phyloP scores from a whole-genome alignment of 2,797 vertebrate species.

The Echeneis naucrates region DNA sequence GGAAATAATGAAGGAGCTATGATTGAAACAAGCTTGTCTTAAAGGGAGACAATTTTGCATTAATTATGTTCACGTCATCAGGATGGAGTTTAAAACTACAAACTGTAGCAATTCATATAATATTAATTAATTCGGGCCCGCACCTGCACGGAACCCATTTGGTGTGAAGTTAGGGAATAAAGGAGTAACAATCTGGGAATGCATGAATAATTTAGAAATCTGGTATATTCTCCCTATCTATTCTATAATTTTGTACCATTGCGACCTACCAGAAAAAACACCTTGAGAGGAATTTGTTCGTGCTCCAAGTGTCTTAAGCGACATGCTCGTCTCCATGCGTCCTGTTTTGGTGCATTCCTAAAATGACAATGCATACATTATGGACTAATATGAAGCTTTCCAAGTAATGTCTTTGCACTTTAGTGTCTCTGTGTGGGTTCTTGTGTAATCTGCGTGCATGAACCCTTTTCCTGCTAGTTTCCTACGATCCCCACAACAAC shows the following conservation, averaged over 20 bases:
- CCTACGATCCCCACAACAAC: neutral
- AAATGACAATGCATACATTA: neutral
- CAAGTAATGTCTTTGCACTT: neutral
- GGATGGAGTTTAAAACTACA: constrained; percentile 18
- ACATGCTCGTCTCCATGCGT: too few species aligned
- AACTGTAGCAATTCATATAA: neutral
- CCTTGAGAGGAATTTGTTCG: too few species aligned
- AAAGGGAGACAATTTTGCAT: neutral
- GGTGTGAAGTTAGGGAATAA: neutral
- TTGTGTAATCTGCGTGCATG: neutral
- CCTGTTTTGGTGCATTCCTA: too few species aligned
- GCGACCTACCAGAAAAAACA: neutral
- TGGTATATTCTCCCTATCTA: neutral
- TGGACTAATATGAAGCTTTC: neutral
- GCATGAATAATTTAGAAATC: neutral
- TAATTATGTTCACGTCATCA: constrained; percentile 7
- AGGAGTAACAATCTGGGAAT: neutral
- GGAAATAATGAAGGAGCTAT: constrained; percentile 4
- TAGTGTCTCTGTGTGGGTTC: neutral
- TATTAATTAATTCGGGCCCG: too few species aligned
- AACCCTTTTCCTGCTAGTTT: neutral
- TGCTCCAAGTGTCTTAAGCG: too few species aligned
- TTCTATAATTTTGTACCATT: neutral
- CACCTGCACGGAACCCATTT: neutral
- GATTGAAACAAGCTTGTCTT: constrained; percentile 12